Evolutionary conservation across 1,140 invertebrate genomes (phyloP).

Genomic region (Conus betulinus): DNA sequence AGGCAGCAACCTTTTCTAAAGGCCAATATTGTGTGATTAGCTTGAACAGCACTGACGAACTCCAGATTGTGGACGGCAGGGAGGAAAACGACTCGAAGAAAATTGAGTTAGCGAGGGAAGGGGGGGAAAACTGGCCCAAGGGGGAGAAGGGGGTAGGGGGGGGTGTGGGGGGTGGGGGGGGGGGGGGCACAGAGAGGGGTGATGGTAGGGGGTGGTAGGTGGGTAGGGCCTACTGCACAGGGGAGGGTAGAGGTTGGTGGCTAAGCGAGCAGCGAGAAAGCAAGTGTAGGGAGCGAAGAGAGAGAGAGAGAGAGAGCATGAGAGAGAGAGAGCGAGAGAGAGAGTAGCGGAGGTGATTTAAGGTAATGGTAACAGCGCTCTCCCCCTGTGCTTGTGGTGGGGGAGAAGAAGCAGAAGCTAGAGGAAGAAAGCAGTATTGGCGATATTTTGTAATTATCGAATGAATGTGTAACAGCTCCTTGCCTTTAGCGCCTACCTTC

Average conservation of each 20-base stretch:
- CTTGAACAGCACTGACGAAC: background rate
- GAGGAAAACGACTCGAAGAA: background rate
- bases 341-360: background rate
- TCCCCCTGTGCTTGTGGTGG: background rate
- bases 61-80: constrained; percentile 3
- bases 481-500: background rate
- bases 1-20: constrained; percentile 13
- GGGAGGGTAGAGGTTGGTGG: no score
- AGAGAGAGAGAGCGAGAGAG: background rate
- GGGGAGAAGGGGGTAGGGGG: background rate
- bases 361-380: background rate
- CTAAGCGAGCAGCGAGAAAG: background rate
- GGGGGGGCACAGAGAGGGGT: no score
- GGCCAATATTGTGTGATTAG: constrained; percentile 7
- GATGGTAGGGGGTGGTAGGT: no score
- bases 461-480: background rate
- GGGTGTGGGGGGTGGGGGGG: background rate
- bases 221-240: no score
- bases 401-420: background rate
- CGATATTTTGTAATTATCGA: background rate
- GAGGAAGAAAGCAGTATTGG: background rate
- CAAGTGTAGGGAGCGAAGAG: background rate
- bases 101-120: background rate
- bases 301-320: background rate
- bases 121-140: background rate